These are phyloP conservation scores for Columbina picui DNA, from an alignment of 2,113 vertebrate species.

Conservation along the genomic window DNA sequence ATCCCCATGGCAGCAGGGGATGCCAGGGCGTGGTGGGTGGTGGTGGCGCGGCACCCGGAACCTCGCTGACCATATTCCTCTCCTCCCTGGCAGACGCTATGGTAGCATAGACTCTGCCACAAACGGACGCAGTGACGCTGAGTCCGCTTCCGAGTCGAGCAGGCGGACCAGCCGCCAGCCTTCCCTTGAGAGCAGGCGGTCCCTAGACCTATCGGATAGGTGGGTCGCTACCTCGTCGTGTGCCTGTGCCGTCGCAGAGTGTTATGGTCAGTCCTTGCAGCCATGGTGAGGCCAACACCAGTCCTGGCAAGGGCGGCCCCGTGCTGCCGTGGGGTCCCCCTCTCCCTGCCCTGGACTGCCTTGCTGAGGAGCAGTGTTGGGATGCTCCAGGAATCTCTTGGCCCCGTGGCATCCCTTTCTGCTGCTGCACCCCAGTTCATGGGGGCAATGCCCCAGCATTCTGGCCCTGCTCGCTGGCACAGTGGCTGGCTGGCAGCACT, in stretches of 20 bases:
- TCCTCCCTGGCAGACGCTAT: slow-evolving; percentile 83
- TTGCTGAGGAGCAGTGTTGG: neutral
- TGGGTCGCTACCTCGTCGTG: slow-evolving; percentile 82
- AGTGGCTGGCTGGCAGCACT: accelerated
- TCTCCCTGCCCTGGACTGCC: accelerated
- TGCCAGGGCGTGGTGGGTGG: neutral
- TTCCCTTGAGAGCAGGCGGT: slow-evolving; percentile 93
- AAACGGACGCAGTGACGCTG: slow-evolving; percentile 89
- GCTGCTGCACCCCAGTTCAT: neutral
- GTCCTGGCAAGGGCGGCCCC: slow-evolving; percentile 37
- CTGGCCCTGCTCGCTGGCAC: accelerated
- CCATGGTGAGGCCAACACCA: slow-evolving; percentile 64
- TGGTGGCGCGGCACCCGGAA: neutral
- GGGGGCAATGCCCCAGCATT: neutral
- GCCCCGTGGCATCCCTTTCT: neutral
- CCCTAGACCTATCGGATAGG: slow-evolving; percentile 87
- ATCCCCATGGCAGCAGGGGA: neutral
- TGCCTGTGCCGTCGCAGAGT: slow-evolving; percentile 58
- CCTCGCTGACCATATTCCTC: slow-evolving; percentile 81
- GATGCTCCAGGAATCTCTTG: neutral
- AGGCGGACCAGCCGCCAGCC: slow-evolving; percentile 88
- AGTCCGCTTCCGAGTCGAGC: slow-evolving; percentile 90
- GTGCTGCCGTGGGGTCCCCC: neutral
- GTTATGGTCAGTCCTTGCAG: slow-evolving; percentile 57
- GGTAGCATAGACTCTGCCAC: slow-evolving; percentile 94